Percentiles rank a stretch among this genome's conserved stretches.
Conservation (phyloP, 2,888 invertebrate genomes). For the Diachrysia chrysitis region DNA sequence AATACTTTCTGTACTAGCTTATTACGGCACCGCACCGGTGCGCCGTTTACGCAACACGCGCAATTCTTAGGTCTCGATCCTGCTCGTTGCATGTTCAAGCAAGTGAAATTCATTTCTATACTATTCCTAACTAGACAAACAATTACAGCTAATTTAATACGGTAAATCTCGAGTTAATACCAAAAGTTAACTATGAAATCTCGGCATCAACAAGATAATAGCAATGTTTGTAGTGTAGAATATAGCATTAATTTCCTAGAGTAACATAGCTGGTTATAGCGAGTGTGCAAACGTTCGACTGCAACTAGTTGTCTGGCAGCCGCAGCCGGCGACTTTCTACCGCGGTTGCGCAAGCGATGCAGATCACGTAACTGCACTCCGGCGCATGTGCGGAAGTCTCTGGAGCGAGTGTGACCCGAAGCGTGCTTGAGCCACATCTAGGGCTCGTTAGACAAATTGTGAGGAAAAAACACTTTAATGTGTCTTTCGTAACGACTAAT, state of each 20-base stretch:
- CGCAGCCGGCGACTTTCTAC: constrained; percentile 84
- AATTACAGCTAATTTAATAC: constrained; percentile 11
- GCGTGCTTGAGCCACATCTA: constrained; percentile 70
- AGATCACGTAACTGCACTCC: constrained; percentile 87
- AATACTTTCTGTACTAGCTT: constrained; percentile 76
- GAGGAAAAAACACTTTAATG: constrained; percentile 47
- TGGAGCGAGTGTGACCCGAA: constrained; percentile 82
- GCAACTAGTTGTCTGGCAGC: constrained; percentile 77
- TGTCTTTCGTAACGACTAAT: constrained; percentile 39
- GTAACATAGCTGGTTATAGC: constrained; percentile 78
- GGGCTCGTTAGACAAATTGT: constrained; percentile 62
- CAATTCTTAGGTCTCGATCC: constrained; percentile 52
- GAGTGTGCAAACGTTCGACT: constrained; percentile 79
- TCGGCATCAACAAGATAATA: constrained; percentile 61
- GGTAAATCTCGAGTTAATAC: constrained; percentile 11
- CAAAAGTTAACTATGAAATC: constrained; percentile 36
- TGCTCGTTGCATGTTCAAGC: constrained; percentile 37
- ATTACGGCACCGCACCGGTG: constrained; percentile 62
- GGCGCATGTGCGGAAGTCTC: constrained; percentile 85
- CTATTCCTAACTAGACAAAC: constrained; percentile 14
- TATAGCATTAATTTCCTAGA: constrained; percentile 75
- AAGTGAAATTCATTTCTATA: constrained; percentile 2
- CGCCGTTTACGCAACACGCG: constrained; percentile 71
- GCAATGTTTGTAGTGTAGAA: constrained; percentile 63
- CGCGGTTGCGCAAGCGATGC: constrained; percentile 85